Evolutionary conservation across 2,113 vertebrate species (phyloP).

Genomic region (cattle (Bos taurus)): ARS-UCD2.0 NC_037332.1:91187501-91188000

Average conservation of each 20-base stretch:
- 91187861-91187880: neutral
- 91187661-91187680: neutral
- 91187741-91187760: neutral
- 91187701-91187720: neutral
- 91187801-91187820: neutral
- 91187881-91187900: neutral
- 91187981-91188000: neutral
- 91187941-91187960: neutral
- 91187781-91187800: neutral
- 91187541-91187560: neutral
- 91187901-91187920: neutral
- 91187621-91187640: neutral
- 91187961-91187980: neutral
- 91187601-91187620: no score
- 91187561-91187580: neutral
- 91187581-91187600: neutral
- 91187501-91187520: neutral
- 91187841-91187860: neutral
- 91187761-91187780: neutral
- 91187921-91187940: neutral
- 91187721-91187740: neutral
- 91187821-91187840: neutral
- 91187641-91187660: neutral
- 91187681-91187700: neutral
- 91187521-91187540: neutral